Evolutionary conservation across 2,797 vertebrate genomes (phyloP).

Genomic region (Notolabrus celidotus): DNA sequence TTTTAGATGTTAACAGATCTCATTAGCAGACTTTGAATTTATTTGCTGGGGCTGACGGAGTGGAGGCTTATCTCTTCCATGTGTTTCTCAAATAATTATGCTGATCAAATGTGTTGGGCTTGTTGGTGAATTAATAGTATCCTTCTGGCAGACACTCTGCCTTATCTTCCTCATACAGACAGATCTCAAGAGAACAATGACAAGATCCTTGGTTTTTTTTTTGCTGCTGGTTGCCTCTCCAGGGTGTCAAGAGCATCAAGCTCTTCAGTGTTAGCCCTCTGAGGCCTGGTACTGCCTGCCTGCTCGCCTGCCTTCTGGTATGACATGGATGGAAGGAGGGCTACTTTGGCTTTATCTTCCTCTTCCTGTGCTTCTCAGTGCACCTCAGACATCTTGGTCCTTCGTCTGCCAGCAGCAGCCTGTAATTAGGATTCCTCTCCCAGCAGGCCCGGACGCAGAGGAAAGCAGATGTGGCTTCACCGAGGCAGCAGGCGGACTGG

Average conservation of each 20-base stretch:
- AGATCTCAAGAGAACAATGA: slow-evolving; percentile 51
- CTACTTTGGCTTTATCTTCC: slow-evolving; percentile 50
- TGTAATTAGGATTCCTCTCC: slow-evolving; percentile 87
- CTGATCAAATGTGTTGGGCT: slow-evolving; percentile 58
- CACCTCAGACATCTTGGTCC: slow-evolving; percentile 79
- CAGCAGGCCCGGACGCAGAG: slow-evolving; percentile 75
- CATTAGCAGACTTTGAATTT: slow-evolving; percentile 69
- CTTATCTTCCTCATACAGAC: slow-evolving; percentile 44
- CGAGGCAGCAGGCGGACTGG: slow-evolving; percentile 75
- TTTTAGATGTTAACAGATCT: slow-evolving; percentile 76
- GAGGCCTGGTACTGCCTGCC: slow-evolving; percentile 26
- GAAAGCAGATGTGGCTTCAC: slow-evolving; percentile 87
- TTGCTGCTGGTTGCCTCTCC: slow-evolving; percentile 47
- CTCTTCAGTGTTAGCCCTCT: slow-evolving; percentile 26
- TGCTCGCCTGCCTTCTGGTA: slow-evolving; percentile 26
- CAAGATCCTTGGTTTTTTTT: slow-evolving; percentile 48
- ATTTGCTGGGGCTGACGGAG: slow-evolving; percentile 49
- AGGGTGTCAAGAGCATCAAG: slow-evolving; percentile 37
- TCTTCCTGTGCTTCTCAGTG: slow-evolving; percentile 64
- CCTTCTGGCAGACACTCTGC: slow-evolving; percentile 51
- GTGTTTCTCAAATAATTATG: slow-evolving; percentile 74
- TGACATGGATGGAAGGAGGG: slow-evolving; percentile 37
- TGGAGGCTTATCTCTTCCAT: slow-evolving; percentile 65
- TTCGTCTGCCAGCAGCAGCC: slow-evolving; percentile 80
- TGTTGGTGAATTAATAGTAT: slow-evolving; percentile 63